Conservation (phyloP, 2,113 vertebrate species). For the Eptatretus burgeri region DNA sequence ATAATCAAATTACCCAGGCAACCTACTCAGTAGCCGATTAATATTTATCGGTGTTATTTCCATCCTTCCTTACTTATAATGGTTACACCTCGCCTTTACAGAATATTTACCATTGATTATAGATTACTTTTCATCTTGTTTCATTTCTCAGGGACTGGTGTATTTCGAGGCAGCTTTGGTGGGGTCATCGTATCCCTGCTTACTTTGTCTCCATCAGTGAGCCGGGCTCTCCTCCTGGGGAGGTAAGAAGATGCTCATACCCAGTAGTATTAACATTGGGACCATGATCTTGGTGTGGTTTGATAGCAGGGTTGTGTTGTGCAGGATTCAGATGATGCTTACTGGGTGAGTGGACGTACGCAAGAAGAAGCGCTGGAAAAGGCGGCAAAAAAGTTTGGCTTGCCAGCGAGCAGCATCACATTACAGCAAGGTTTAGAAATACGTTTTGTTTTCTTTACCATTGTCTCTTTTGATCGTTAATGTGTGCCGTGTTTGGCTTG, state of each 20-base stretch:
- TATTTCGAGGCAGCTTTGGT: constrained; percentile 60
- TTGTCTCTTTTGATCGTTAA: no score
- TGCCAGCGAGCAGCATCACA: constrained; percentile 28
- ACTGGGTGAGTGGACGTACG: constrained; percentile 40
- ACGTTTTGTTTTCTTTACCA: no score
- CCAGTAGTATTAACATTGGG: not conserved
- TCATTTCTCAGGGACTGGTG: constrained; percentile 35
- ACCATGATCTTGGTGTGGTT: not conserved
- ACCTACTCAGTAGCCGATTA: no score
- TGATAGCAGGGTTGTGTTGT: not conserved
- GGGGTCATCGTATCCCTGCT: constrained; percentile 56
- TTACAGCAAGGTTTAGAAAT: constrained; percentile 28
- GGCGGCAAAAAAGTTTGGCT: constrained; percentile 33
- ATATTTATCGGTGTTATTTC: no score
- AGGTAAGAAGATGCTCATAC: constrained; percentile 18
- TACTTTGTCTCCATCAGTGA: constrained; percentile 40
- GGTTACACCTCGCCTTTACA: no score
- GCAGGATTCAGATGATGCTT: not conserved
- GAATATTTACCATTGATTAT: no score
- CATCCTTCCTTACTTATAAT: no score
- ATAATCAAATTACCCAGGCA: no score
- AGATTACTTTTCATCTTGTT: no score
- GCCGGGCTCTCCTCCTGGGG: constrained; percentile 27
- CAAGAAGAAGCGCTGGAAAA: constrained; percentile 33
- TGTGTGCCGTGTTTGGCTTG: no score